phyloP scores from a whole-genome alignment of 2,888 invertebrate genomes.

The Drosophila sordidula region DNA sequence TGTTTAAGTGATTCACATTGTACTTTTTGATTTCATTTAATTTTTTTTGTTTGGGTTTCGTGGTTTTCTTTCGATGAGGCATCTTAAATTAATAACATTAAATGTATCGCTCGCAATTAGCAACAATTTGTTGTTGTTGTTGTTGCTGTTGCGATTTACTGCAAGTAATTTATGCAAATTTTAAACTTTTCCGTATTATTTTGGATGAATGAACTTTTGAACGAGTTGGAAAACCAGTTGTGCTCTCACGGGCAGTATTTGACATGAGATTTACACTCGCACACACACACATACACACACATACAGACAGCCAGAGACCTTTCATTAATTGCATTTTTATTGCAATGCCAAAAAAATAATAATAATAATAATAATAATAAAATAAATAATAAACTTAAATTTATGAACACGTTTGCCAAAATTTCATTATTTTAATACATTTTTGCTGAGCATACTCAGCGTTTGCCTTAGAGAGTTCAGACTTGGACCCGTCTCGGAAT shows the following conservation, averaged over 20 bases:
- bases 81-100: slow-evolving; percentile 56
- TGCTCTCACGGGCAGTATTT: slow-evolving; percentile 32
- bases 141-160: slow-evolving; percentile 45
- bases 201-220: slow-evolving; percentile 77
- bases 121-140: slow-evolving; percentile 37
- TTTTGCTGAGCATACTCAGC: slow-evolving; percentile 6
- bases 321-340: slow-evolving; percentile 70
- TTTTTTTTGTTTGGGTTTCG: slow-evolving; percentile 29
- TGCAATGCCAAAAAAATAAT: slow-evolving; percentile 40
- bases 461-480: slow-evolving; percentile 17
- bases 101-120: slow-evolving; percentile 58
- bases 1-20: slow-evolving; percentile 23
- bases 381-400: slow-evolving; percentile 33
- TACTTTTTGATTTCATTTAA: not conserved
- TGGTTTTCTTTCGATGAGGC: slow-evolving; percentile 56
- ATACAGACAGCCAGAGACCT: slow-evolving; percentile 31
- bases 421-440: slow-evolving; percentile 28
- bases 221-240: slow-evolving; percentile 65
- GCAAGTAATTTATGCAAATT: slow-evolving; percentile 76
- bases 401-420: slow-evolving; percentile 48
- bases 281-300: slow-evolving; percentile 11
- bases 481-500: not conserved
- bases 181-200: slow-evolving; percentile 82
- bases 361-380: slow-evolving; percentile 27
- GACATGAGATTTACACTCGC: slow-evolving; percentile 20